Conservation (phyloP, 2,113 vertebrate species). For the Oenanthe oenanthe region DNA sequence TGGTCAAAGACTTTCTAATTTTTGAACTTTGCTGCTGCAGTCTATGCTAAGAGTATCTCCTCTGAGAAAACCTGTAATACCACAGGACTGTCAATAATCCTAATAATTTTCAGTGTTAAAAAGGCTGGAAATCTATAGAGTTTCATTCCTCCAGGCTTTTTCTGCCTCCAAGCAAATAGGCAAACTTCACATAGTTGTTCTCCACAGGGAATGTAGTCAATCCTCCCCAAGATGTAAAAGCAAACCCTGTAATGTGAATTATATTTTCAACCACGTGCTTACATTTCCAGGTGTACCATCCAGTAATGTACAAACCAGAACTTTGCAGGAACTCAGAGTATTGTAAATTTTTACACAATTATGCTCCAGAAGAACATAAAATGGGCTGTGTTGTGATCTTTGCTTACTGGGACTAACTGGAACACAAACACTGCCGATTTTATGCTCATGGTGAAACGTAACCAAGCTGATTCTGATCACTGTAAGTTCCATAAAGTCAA, state of each 20-base stretch:
- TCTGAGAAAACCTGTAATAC: not conserved
- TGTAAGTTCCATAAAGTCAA: not conserved
- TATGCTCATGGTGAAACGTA: not conserved
- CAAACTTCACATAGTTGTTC: not conserved
- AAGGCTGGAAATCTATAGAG: not conserved
- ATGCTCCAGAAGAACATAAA: not conserved
- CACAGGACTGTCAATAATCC: not conserved
- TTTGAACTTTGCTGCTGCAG: not conserved
- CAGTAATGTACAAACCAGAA: not conserved
- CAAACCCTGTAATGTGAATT: not conserved
- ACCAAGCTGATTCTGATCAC: not conserved
- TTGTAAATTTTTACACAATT: not conserved
- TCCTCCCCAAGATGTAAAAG: not conserved
- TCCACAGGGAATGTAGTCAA: not conserved
- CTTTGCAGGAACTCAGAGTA: not conserved
- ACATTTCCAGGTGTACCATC: not conserved
- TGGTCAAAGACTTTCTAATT: not conserved
- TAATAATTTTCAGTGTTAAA: slow-evolving; percentile 16
- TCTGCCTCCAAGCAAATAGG: not conserved
- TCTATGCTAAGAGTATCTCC: not conserved
- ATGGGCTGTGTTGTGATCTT: fast-evolving
- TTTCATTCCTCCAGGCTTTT: not conserved
- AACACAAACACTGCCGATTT: not conserved
- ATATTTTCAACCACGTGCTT: not conserved
- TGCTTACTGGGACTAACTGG: not conserved